These are phyloP conservation scores for Tarsius wallacei DNA, from an alignment of 2,797 vertebrate genomes.

Conservation along the genomic window DNA sequence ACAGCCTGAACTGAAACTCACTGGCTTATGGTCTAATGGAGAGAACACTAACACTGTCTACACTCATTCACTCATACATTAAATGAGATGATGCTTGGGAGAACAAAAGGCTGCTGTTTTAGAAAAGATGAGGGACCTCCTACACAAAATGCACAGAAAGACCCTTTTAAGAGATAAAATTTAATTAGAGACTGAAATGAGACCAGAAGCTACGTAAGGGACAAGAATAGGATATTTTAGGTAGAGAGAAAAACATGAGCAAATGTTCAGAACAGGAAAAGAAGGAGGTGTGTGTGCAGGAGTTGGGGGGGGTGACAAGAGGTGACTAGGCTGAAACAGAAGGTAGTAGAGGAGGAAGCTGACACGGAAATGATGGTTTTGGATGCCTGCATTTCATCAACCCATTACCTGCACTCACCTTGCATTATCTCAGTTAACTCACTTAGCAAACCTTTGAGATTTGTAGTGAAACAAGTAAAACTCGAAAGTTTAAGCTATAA, in stretches of 20 bases:
- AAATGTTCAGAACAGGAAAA: neutral
- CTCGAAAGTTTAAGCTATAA: neutral
- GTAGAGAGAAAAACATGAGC: neutral
- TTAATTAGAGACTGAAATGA: neutral
- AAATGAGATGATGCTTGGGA: neutral
- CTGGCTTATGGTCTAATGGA: neutral
- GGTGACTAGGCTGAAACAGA: neutral
- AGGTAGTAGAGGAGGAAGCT: neutral
- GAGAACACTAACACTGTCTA: neutral
- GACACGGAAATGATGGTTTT: neutral
- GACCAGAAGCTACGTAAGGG: neutral
- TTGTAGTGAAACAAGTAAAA: neutral
- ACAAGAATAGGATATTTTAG: constrained; percentile 9
- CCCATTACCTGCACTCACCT: neutral
- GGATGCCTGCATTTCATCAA: neutral
- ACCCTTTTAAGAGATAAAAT: neutral
- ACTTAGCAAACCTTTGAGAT: neutral
- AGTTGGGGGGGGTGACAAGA: neutral
- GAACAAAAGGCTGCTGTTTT: neutral
- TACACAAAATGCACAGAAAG: neutral
- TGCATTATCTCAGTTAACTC: neutral
- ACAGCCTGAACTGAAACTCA: neutral
- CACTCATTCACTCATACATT: rapidly evolving
- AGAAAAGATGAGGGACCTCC: neutral
- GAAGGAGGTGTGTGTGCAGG: neutral